Percentiles rank a stretch among this genome's conserved stretches.
phyloP scores from a whole-genome alignment of 2,797 vertebrate species.

The Glossophaga mutica region DNA sequence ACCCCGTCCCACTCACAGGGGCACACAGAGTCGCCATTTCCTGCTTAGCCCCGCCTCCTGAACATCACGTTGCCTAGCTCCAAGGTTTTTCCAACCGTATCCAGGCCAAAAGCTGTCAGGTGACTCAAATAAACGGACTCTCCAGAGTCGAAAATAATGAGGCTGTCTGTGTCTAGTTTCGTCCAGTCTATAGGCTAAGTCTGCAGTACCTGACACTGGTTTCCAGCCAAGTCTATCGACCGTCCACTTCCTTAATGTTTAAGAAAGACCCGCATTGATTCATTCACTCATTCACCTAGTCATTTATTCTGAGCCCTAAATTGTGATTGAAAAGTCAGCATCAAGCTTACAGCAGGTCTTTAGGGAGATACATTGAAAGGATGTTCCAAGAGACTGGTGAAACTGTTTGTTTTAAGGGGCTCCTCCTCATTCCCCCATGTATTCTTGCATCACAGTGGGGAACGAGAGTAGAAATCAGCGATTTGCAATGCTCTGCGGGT shows the following conservation, averaged over 20 bases:
- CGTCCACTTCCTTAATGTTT: neutral
- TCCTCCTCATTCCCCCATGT: conserved; percentile 1
- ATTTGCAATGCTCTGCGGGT: neutral
- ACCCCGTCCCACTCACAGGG: neutral
- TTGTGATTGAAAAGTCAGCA: neutral
- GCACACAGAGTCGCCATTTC: neutral
- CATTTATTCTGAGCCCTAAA: neutral
- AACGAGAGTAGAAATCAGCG: neutral
- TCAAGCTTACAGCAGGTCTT: neutral
- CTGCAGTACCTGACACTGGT: neutral
- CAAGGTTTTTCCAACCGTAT: neutral
- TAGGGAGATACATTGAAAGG: neutral
- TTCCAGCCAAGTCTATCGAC: neutral
- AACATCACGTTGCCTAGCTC: neutral
- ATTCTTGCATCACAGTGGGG: neutral
- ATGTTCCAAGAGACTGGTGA: neutral
- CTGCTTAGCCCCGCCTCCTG: neutral
- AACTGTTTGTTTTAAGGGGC: neutral
- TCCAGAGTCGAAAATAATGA: neutral
- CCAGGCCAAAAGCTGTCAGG: neutral
- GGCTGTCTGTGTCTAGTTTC: neutral
- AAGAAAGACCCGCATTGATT: neutral
- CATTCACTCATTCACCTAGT: neutral
- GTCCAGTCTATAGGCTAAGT: neutral
- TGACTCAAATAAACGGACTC: neutral